Conservation (phyloP, 2,797 vertebrate genomes). For the Spondyliosoma cantharus region DNA sequence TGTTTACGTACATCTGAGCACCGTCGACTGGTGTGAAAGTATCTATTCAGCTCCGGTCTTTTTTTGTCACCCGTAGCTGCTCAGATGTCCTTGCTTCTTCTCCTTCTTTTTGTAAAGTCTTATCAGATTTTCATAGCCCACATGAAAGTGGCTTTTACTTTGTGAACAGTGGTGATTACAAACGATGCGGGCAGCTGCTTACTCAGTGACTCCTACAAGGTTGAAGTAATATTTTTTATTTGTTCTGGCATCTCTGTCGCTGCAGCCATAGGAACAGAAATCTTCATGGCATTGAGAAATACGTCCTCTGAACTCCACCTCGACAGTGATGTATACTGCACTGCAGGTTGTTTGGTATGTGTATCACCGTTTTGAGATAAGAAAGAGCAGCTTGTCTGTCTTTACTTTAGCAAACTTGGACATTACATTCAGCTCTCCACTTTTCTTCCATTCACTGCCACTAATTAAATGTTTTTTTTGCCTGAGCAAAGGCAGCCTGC, state of each 20-base stretch:
- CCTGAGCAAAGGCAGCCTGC: constrained; percentile 51
- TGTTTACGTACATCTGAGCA: neutral
- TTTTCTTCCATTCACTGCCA: constrained; percentile 9
- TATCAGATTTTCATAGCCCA: constrained; percentile 1
- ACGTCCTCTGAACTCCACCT: neutral
- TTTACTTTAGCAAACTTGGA: constrained; percentile 10
- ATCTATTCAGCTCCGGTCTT: neutral
- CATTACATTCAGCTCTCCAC: neutral
- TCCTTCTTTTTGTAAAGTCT: neutral
- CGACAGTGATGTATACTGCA: no score
- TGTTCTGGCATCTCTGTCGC: neutral
- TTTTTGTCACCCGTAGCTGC: neutral
- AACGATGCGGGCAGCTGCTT: neutral
- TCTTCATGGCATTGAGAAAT: neutral
- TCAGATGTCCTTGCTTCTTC: neutral
- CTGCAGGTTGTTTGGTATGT: neutral
- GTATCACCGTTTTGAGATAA: neutral
- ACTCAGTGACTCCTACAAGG: neutral
- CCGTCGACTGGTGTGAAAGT: neutral
- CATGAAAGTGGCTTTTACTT: constrained; percentile 1
- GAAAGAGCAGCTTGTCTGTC: neutral
- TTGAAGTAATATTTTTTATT: constrained; percentile 3
- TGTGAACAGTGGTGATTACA: constrained; percentile 8
- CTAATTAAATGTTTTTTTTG: constrained; percentile 55
- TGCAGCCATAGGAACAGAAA: neutral